These are phyloP conservation scores for Watsonalla binaria DNA, from an alignment of 2,888 invertebrate genomes.

Conservation along the genomic window DNA sequence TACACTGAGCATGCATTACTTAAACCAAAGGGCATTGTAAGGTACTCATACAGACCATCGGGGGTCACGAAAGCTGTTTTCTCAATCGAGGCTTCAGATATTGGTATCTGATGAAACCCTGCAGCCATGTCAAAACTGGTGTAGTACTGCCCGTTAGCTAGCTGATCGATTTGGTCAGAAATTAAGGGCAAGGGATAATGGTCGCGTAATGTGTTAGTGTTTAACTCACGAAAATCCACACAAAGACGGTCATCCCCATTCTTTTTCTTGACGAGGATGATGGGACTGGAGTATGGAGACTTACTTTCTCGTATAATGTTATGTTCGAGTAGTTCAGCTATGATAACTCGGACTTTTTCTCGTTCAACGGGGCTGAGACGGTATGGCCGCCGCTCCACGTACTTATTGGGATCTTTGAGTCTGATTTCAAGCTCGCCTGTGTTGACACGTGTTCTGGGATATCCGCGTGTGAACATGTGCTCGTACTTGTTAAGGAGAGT, in stretches of 20 bases:
- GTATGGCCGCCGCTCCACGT: constrained; percentile 9
- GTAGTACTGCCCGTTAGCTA: constrained; percentile 8
- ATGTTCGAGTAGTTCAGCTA: background rate
- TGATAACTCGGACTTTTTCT: constrained; percentile 3
- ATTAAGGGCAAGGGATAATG: constrained; percentile 10
- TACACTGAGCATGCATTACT: constrained; percentile 11
- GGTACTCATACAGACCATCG: constrained; percentile 10
- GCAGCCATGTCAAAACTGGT: constrained; percentile 8
- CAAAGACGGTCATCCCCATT: constrained; percentile 5
- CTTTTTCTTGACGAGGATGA: constrained; percentile 4
- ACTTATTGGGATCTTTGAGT: background rate
- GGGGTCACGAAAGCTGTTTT: constrained; percentile 11
- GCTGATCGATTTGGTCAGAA: constrained; percentile 5
- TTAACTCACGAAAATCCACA: constrained; percentile 13
- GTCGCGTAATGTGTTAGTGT: constrained; percentile 9
- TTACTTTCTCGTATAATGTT: constrained; percentile 1
- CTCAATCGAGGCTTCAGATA: constrained; percentile 9
- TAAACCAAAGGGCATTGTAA: constrained; percentile 14
- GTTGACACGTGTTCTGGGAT: background rate
- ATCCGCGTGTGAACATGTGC: too few relatives aligned
- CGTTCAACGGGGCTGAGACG: constrained; percentile 6
- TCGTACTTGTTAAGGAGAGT: too few relatives aligned
- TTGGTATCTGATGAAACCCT: constrained; percentile 13
- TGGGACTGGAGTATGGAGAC: constrained; percentile 5
- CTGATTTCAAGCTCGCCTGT: background rate